phyloP scores from a whole-genome alignment of 2,113 vertebrate species.

The Hemiprocne comata region DNA sequence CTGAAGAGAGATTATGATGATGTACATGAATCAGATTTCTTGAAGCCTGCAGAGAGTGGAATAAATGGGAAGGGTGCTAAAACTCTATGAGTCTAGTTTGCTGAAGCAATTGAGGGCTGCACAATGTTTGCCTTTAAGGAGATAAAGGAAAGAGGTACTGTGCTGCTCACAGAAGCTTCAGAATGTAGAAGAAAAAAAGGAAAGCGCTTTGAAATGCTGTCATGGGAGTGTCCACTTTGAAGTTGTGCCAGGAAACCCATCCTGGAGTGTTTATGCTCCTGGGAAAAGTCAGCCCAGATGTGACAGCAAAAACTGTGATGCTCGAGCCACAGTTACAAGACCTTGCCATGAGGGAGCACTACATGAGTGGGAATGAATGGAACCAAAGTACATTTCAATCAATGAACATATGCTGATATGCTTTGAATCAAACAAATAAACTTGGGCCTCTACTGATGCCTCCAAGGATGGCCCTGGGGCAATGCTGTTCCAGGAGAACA shows the following conservation, averaged over 20 bases:
- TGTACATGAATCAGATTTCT: not conserved
- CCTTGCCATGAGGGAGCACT: slow-evolving; percentile 41
- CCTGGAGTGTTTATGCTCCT: slow-evolving; percentile 14
- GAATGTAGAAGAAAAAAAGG: not conserved
- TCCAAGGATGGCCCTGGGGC: slow-evolving; percentile 46
- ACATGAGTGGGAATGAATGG: slow-evolving; percentile 27
- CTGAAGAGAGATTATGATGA: not conserved
- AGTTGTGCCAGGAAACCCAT: slow-evolving; percentile 25
- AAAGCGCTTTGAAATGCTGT: slow-evolving; percentile 35
- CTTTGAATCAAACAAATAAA: slow-evolving; percentile 54
- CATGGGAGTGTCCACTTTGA: slow-evolving; percentile 44
- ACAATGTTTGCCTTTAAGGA: not conserved
- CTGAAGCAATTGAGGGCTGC: not conserved
- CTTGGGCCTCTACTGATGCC: slow-evolving; percentile 39
- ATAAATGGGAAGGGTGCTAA: not conserved
- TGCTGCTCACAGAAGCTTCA: not conserved
- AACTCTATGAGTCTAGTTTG: not conserved
- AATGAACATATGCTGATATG: slow-evolving; percentile 28
- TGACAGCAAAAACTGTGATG: slow-evolving; percentile 37
- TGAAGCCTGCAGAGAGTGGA: not conserved
- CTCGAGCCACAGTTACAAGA: slow-evolving; percentile 17
- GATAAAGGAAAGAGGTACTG: not conserved
- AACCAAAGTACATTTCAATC: slow-evolving; percentile 53
- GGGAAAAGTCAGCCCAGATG: slow-evolving; percentile 36
- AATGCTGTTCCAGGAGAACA: slow-evolving; percentile 33